phyloP scores from a whole-genome alignment of 2,113 vertebrate genomes.

The Carollia perspicillata region DNA sequence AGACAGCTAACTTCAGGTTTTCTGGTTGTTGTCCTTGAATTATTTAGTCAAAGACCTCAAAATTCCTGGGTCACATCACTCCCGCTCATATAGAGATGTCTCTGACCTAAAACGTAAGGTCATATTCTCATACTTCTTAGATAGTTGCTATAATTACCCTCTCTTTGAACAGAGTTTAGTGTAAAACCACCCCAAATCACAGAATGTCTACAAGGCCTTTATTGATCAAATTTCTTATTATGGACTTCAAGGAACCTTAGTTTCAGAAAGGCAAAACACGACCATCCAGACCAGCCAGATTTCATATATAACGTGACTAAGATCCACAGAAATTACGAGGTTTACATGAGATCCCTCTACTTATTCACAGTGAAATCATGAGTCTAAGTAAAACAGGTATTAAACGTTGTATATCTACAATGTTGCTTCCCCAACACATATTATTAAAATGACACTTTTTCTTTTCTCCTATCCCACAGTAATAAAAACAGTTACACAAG shows the following conservation, averaged over 20 bases:
- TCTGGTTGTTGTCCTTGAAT: neutral
- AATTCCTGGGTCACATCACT: neutral
- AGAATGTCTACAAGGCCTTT: neutral
- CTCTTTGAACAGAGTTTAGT: neutral
- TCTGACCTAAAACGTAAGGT: constrained; percentile 5
- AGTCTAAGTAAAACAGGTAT: neutral
- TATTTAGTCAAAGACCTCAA: neutral
- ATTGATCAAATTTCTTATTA: neutral
- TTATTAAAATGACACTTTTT: neutral
- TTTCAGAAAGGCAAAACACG: neutral
- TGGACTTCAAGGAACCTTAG: neutral
- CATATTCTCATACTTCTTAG: neutral
- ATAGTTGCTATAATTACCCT: neutral
- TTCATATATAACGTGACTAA: neutral
- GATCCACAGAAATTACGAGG: neutral
- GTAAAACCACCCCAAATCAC: neutral
- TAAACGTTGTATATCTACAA: neutral
- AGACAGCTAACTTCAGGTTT: neutral
- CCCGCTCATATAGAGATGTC: neutral
- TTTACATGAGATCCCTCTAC: neutral
- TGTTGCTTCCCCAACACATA: neutral
- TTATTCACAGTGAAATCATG: neutral
- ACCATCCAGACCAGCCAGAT: neutral
- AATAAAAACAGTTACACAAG: neutral
- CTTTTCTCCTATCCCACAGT: neutral